These are phyloP conservation scores for Zygogramma bicolorata DNA, from an alignment of 2,888 invertebrate genomes.

Conservation along the genomic window DNA sequence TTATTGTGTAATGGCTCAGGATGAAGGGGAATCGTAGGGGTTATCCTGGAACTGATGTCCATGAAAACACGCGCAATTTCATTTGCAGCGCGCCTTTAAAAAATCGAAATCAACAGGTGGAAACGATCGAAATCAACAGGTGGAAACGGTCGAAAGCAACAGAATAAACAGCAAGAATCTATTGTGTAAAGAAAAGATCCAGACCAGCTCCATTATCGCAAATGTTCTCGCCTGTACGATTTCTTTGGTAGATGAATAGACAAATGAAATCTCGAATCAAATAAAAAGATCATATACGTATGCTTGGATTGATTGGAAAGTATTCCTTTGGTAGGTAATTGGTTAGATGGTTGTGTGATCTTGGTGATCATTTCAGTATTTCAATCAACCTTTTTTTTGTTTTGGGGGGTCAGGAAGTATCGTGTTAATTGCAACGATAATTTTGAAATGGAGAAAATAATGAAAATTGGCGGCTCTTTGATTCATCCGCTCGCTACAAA, in stretches of 20 bases:
- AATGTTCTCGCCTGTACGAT: conserved; percentile 6
- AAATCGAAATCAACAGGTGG: not conserved
- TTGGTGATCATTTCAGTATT: conserved; percentile 9
- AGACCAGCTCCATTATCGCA: not conserved
- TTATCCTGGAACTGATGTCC: not conserved
- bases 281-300: not conserved
- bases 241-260: conserved; percentile 15
- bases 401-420: conserved; percentile 45
- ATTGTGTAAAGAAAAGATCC: not conserved
- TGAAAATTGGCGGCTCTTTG: not conserved
- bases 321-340: not conserved
- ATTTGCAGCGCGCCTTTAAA: not conserved
- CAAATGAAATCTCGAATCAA: conserved; percentile 2
- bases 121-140: too few relatives aligned
- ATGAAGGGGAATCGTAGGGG: not conserved
- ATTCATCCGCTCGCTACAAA: not conserved
- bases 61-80: not conserved
- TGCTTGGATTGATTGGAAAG: not conserved
- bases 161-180: not conserved
- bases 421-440: not conserved
- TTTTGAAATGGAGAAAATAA: conserved; percentile 5
- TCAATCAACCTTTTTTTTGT: conserved; percentile 31
- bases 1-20: conserved; percentile 1
- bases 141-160: not conserved
- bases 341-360: not conserved